Conservation (phyloP, 2,797 vertebrate genomes). For the Monodelphis domestica region DNA sequence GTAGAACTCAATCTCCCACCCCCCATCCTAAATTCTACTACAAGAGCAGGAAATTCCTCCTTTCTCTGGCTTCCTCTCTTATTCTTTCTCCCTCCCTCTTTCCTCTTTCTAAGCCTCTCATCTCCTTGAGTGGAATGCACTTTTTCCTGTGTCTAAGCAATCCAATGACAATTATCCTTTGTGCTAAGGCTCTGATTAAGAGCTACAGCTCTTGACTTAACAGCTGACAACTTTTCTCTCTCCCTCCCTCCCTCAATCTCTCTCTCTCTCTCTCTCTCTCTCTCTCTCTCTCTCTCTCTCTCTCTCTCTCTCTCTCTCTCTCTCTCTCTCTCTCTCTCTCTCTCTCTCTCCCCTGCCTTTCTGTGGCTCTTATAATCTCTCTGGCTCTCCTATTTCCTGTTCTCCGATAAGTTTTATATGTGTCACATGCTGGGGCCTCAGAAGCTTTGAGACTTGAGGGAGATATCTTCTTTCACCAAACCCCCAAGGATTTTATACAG, state of each 20-base stretch:
- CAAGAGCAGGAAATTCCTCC: not conserved
- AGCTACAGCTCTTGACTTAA: not conserved
- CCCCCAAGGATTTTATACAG: too few relatives aligned
- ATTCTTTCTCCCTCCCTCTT: not conserved
- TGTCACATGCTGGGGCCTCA: not conserved
- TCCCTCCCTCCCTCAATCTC: not conserved
- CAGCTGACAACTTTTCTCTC: not conserved
- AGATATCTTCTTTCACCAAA: not conserved
- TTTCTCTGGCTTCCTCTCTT: not conserved
- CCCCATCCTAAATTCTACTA: not conserved
- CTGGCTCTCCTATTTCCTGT: not conserved
- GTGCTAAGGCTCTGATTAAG: not conserved
- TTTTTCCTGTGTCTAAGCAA: not conserved
- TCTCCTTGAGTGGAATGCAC: not conserved
- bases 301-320: too few relatives aligned
- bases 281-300: too few relatives aligned
- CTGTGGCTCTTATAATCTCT: not conserved
- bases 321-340: too few relatives aligned
- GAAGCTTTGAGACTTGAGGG: not conserved
- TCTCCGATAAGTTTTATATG: not conserved
- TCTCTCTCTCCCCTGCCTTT: too few relatives aligned
- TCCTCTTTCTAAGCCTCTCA: slow-evolving; percentile 47
- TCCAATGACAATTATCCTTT: not conserved
- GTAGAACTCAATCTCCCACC: not conserved
- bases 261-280: too few relatives aligned